Evolutionary conservation across 2,797 vertebrate species (phyloP).

Genomic region (Emys orbicularis): DNA sequence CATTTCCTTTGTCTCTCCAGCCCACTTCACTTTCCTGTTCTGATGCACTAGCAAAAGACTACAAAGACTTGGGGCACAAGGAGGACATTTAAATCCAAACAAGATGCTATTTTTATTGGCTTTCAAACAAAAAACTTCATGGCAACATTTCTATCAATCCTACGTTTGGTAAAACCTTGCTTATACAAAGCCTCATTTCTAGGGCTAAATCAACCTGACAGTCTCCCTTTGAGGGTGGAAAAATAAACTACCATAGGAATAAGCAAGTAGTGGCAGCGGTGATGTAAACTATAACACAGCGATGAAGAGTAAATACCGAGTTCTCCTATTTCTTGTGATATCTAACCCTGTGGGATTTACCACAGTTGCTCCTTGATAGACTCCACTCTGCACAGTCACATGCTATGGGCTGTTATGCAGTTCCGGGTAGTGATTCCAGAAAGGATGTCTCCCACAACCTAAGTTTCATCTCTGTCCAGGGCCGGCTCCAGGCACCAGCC

Average conservation of each 20-base stretch:
- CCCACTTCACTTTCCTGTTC: slow-evolving; percentile 34
- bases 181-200: slow-evolving; percentile 60
- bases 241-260: slow-evolving; percentile 59
- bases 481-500: too few species aligned
- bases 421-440: slow-evolving; percentile 11
- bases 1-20: background rate
- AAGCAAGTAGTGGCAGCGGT: slow-evolving; percentile 24
- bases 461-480: slow-evolving; percentile 3
- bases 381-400: background rate
- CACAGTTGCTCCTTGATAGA: slow-evolving; percentile 14
- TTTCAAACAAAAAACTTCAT: slow-evolving; percentile 61
- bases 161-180: slow-evolving; percentile 39
- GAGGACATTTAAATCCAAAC: slow-evolving; percentile 45
- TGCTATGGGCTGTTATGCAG: slow-evolving; percentile 3
- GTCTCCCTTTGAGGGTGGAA: slow-evolving; percentile 56
- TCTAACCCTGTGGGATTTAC: slow-evolving; percentile 51
- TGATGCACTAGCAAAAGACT: slow-evolving; percentile 33
- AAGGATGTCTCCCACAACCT: slow-evolving; percentile 28
- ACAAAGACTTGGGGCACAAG: slow-evolving; percentile 26
- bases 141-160: slow-evolving; percentile 59
- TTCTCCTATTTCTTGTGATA: slow-evolving; percentile 47
- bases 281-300: slow-evolving; percentile 34
- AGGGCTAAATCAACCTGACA: slow-evolving; percentile 66
- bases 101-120: slow-evolving; percentile 48
- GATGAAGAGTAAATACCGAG: slow-evolving; percentile 48